Conservation (phyloP, 1,140 invertebrate species). For the Leucophenga varia region DNA sequence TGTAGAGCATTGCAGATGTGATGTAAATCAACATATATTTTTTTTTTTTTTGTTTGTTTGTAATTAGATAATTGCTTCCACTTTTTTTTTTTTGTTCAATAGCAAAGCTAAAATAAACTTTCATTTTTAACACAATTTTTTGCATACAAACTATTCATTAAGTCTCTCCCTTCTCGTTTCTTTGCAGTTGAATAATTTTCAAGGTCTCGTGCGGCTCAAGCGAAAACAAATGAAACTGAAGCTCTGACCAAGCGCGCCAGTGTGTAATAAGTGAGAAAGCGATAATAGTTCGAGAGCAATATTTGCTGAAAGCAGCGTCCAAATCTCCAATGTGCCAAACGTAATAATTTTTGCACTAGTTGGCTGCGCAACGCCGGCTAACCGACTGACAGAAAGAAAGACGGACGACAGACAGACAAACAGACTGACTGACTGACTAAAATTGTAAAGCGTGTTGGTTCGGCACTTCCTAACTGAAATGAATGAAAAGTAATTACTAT, state of each 20-base stretch:
- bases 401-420: conserved; percentile 4
- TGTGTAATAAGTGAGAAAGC: conserved; percentile 15
- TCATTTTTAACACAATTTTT: conserved; percentile 6
- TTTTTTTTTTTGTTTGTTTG: no score
- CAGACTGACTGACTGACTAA: no score
- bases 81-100: no score
- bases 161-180: conserved; percentile 1
- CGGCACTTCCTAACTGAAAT: no score
- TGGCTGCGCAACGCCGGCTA: conserved; percentile 1
- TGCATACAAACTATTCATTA: no score
- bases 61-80: no score
- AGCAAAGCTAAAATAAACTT: neutral
- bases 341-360: conserved; percentile 31
- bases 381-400: conserved; percentile 17
- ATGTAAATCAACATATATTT: no score
- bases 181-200: conserved; percentile 10
- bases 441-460: no score
- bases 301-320: conserved; percentile 2
- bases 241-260: neutral
- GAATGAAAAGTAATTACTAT: no score
- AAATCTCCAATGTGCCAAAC: no score
- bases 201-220: conserved; percentile 15
- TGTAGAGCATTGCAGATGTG: no score
- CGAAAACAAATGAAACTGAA: conserved; percentile 6
- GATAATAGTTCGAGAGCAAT: conserved; percentile 19